Evolutionary conservation across 2,113 vertebrate genomes (phyloP).

Genomic region (Anarrhichthys ocellatus): DNA sequence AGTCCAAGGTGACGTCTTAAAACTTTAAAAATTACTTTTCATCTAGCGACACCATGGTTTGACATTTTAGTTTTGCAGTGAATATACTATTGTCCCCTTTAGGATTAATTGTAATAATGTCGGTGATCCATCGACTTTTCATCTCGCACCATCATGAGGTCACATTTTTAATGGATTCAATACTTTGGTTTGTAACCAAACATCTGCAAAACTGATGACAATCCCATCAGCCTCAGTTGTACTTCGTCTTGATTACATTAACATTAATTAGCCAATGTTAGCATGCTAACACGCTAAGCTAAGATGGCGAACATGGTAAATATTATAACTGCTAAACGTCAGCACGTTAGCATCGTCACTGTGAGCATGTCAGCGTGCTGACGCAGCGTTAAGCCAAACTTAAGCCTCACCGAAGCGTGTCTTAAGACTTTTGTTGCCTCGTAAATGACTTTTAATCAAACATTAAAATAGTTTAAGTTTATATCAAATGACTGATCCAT

Average conservation of each 20-base stretch:
- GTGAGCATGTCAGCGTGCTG: background rate
- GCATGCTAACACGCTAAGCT: background rate
- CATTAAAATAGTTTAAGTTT: background rate
- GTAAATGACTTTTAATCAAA: background rate
- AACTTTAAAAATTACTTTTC: background rate
- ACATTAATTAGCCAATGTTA: too few relatives aligned
- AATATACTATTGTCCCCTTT: background rate
- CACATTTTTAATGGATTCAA: background rate
- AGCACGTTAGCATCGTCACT: background rate
- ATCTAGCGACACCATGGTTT: background rate
- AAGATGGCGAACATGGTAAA: background rate
- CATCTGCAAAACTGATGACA: background rate
- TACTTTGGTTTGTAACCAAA: background rate
- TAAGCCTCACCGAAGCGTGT: background rate
- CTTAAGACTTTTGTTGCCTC: background rate
- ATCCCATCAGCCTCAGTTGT: background rate
- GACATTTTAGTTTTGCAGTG: background rate
- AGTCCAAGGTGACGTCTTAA: background rate
- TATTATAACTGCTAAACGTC: background rate
- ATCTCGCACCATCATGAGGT: background rate
- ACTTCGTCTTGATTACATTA: background rate
- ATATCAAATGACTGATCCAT: background rate
- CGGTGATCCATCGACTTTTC: background rate
- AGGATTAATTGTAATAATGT: background rate
- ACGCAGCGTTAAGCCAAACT: background rate